Percentiles rank a stretch among this genome's conserved stretches.
phyloP scores from a whole-genome alignment of 2,113 vertebrate species.

The Psittacula cyanocephala region DNA sequence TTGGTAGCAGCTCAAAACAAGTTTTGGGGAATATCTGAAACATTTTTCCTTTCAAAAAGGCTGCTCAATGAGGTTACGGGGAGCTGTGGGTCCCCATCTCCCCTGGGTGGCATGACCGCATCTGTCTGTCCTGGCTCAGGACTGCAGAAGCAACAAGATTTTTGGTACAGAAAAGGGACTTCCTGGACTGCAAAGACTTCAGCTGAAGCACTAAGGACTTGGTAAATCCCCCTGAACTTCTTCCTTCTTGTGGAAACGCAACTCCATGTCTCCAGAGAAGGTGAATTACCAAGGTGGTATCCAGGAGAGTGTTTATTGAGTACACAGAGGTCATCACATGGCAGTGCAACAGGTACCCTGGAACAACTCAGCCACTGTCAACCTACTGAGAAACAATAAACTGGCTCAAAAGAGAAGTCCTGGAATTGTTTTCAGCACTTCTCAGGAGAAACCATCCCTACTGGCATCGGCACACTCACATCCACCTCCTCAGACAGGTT shows the following conservation, averaged over 20 bases:
- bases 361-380: not conserved
- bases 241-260: not conserved
- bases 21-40: not conserved
- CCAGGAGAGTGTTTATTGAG: not conserved
- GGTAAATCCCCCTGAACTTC: not conserved
- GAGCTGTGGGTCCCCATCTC: not conserved
- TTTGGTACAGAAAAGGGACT: not conserved
- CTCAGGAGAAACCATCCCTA: not conserved
- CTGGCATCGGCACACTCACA: not conserved
- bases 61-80: not conserved
- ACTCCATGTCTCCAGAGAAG: not conserved
- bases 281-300: not conserved
- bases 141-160: not conserved
- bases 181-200: not conserved
- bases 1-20: not conserved
- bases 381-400: not conserved
- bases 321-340: not conserved
- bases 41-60: not conserved
- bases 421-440: not conserved
- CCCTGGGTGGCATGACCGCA: fast-evolving
- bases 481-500: not conserved
- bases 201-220: not conserved
- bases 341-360: too few relatives aligned
- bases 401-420: not conserved
- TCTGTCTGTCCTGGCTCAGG: not conserved